Base-by-base conservation (phyloP, 2,113 vertebrate species). In the Salvelinus fontinalis region DNA sequence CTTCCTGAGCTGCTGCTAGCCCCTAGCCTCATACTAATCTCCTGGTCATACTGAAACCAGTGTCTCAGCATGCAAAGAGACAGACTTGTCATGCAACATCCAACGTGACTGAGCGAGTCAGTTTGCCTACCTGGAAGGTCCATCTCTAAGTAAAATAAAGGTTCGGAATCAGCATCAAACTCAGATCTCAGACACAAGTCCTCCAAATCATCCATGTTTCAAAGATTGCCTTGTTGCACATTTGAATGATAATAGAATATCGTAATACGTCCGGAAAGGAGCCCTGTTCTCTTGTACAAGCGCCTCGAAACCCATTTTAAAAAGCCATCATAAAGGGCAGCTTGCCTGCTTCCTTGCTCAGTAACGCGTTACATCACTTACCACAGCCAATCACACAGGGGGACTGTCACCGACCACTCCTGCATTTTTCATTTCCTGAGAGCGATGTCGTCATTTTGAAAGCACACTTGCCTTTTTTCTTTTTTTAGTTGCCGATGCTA, bases 281-380 rank as follows among this genome's bases (percentile, higher is more conserved):
- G 84, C 88, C 83, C 85, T 84, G 88, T 93, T 91, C n/a, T 88
- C 92, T 95, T 93, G 91, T 93, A 92, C 90, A 88, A 88, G 88
- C 93, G 93, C 89, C 93, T 93, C 11, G 93, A 93, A 93, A 94
- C 91, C 93, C 85, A 95, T 94, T 94, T 95, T 90, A 95, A 95
- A 95, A 95, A 88, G 95, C 95, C 94, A 89, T 94, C 95, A 93
- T 92, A 94, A 94, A 95, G 89, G 89, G 93, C 93, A 95, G 93
- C 95, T 94, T 14, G 51, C 16, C 1, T 54, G 12, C 3, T 5
- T 54, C 51, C 51, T 54, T 96, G 95, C 91, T 89, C 89, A 24
- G 95, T 95, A 97, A 96, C 94, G 92, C 94, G 95, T 97, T 96
- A 97, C 97, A 97, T 99, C 97, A 98, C 95, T 96, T 91, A 93